Evolutionary conservation across 2,113 vertebrate species (phyloP).

Genomic region (Porphyrio hochstetteri): DNA sequence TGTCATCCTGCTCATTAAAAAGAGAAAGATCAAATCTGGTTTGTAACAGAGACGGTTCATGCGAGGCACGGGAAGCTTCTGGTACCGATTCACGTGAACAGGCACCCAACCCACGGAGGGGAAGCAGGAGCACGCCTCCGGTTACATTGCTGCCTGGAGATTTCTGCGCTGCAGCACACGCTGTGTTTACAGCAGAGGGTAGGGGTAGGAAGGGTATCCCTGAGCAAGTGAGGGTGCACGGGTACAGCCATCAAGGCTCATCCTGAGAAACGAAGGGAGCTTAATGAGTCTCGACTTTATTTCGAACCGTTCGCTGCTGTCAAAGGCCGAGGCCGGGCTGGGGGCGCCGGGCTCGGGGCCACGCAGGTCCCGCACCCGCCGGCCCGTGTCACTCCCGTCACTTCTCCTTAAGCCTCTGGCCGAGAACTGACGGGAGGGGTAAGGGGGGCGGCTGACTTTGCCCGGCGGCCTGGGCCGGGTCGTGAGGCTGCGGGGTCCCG

Average conservation of each 20-base stretch:
- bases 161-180: background rate
- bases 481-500: too few relatives aligned
- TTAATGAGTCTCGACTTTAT: background rate
- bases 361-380: background rate
- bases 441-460: rapidly evolving
- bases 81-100: background rate
- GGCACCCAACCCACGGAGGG: background rate
- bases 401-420: rapidly evolving
- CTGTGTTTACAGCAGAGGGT: background rate
- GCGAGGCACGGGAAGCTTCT: background rate
- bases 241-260: background rate
- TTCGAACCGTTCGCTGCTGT: background rate
- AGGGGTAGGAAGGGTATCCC: background rate
- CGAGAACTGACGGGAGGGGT: rapidly evolving
- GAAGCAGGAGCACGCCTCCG: background rate
- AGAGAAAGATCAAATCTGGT: conserved; percentile 27
- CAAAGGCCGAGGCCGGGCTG: background rate
- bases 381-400: rapidly evolving
- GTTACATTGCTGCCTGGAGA: background rate
- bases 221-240: background rate
- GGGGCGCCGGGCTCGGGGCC: background rate
- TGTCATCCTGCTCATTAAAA: conserved; percentile 24
- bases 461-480: too few relatives aligned
- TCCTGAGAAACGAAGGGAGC: background rate
- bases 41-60: background rate